Conservation (phyloP, 2,888 invertebrate species). For the Brachylomia viminalis region DNA sequence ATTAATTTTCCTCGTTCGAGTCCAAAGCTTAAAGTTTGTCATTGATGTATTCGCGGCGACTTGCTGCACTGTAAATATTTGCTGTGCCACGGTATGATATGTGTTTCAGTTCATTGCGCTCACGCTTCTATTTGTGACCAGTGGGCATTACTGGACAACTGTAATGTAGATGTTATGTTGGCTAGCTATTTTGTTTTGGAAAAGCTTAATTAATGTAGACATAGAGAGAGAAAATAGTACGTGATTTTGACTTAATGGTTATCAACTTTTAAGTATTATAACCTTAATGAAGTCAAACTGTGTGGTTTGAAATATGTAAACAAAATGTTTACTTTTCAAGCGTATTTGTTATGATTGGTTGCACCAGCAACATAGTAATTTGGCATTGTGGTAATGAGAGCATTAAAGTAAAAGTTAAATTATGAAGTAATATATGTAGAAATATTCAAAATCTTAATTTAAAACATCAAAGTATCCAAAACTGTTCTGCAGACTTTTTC, state of each 20-base stretch:
- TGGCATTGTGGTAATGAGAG: background rate
- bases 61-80: constrained; percentile 84
- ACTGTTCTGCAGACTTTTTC: constrained; percentile 73
- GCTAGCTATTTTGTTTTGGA: constrained; percentile 66
- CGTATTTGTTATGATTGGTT: background rate
- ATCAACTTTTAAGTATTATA: no score
- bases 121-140: constrained; percentile 83
- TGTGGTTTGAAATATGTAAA: constrained; percentile 2
- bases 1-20: constrained; percentile 53
- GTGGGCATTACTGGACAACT: constrained; percentile 74
- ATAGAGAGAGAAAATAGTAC: background rate
- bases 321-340: background rate
- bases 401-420: background rate
- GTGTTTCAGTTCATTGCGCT: constrained; percentile 83
- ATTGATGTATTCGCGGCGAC: constrained; percentile 79
- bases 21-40: constrained; percentile 73
- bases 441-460: no score
- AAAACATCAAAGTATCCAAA: constrained; percentile 73
- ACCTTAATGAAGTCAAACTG: background rate
- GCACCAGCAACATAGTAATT: no score
- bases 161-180: constrained; percentile 65
- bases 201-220: constrained; percentile 33
- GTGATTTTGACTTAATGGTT: constrained; percentile 4
- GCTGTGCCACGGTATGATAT: constrained; percentile 75
- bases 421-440: background rate